Percentiles rank a stretch among this genome's conserved stretches.
These are phyloP conservation scores for Neuroscelio doddi DNA, from an alignment of 2,888 invertebrate genomes.

Conservation along the genomic window DNA sequence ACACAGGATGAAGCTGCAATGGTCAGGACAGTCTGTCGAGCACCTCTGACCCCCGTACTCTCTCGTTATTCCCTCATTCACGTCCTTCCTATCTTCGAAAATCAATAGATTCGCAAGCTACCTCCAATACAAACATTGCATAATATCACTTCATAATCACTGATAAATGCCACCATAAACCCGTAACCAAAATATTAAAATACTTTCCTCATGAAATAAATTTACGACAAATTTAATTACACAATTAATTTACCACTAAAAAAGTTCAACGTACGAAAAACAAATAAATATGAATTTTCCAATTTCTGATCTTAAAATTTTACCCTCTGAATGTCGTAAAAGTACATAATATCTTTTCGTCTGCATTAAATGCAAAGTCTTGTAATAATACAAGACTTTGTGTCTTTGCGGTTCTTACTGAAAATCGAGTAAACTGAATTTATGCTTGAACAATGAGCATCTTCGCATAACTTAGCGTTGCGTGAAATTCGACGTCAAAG, in stretches of 20 bases:
- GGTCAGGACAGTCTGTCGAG: constrained; percentile 42
- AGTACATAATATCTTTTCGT: constrained; percentile 10
- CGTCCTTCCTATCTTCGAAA: constrained; percentile 55
- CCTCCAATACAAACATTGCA: constrained; percentile 18
- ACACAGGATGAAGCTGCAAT: constrained; percentile 31
- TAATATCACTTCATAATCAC: constrained; percentile 20
- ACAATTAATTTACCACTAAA: too few species aligned
- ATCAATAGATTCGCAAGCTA: constrained; percentile 53
- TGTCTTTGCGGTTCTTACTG: constrained; percentile 48
- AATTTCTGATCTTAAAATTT: too few species aligned
- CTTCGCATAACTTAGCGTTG: constrained; percentile 65
- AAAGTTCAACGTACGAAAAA: too few species aligned
- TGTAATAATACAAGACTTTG: constrained; percentile 49
- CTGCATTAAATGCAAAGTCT: constrained; percentile 12
- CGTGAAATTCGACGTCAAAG: constrained; percentile 67
- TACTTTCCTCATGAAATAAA: too few species aligned
- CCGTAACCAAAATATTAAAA: too few species aligned
- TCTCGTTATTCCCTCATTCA: constrained; percentile 49
- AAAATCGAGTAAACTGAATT: constrained; percentile 57
- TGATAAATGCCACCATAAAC: too few species aligned
- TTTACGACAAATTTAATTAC: too few species aligned
- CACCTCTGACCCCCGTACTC: constrained; percentile 45
- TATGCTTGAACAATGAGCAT: constrained; percentile 66
- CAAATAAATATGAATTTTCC: too few species aligned
- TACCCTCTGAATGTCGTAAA: too few species aligned